These are phyloP conservation scores for Saccopteryx bilineata DNA, from an alignment of 2,113 vertebrate species.

Conservation along the genomic window DNA sequence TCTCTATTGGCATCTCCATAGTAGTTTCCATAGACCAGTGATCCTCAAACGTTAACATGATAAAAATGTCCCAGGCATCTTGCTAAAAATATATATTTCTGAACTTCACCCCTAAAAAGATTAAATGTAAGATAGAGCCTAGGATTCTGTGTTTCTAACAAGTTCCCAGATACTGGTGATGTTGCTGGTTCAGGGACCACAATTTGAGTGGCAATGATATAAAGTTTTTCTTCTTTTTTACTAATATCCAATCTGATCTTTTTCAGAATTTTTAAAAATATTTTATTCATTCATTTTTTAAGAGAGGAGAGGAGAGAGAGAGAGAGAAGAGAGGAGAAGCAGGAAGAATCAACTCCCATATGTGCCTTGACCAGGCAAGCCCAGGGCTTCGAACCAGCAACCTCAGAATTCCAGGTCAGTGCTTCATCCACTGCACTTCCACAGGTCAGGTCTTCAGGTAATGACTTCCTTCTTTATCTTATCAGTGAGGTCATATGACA, in stretches of 20 bases:
- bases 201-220: background rate
- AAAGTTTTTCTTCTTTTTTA: background rate
- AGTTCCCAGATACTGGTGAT: background rate
- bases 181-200: background rate
- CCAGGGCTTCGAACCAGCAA: no score
- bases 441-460: background rate
- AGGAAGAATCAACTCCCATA: no score
- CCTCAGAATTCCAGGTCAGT: no score
- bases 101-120: background rate
- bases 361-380: no score
- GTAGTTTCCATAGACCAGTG: background rate
- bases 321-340: no score
- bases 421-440: no score
- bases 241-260: background rate
- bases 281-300: no score
- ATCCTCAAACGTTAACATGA: background rate
- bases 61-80: background rate
- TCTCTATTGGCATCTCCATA: background rate
- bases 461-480: background rate
- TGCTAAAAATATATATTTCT: constrained; percentile 32
- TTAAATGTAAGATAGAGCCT: background rate
- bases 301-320: no score
- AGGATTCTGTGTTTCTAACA: constrained; percentile 24
- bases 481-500: background rate
- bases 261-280: no score